phyloP scores from a whole-genome alignment of 2,888 invertebrate genomes.

The Vanessa cardui region DNA sequence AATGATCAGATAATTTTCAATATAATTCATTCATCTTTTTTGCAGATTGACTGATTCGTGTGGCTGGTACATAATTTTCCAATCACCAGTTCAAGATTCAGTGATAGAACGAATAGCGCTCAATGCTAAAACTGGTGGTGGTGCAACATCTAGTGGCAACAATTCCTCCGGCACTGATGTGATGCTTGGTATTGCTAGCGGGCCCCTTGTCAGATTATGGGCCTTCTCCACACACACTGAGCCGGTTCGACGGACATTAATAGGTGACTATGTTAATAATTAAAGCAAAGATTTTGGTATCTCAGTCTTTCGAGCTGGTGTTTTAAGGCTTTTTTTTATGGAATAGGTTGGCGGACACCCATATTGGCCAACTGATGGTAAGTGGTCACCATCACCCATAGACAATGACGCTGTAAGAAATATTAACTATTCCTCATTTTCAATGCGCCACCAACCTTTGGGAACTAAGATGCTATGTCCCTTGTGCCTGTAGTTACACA shows the following conservation, averaged over 20 bases:
- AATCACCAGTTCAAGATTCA: slow-evolving; percentile 94
- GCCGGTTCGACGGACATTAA: slow-evolving; percentile 73
- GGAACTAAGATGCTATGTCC: no score
- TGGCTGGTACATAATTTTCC: slow-evolving; percentile 98
- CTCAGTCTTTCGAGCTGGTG: no score
- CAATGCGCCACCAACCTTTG: no score
- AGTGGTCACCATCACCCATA: no score
- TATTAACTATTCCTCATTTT: no score
- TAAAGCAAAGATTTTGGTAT: no score
- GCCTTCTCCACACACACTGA: slow-evolving; percentile 79
- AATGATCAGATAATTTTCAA: no score
- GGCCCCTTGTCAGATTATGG: slow-evolving; percentile 74
- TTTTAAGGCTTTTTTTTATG: no score
- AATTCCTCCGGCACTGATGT: slow-evolving; percentile 71
- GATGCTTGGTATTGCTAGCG: slow-evolving; percentile 77
- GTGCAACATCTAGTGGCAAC: slow-evolving; percentile 64
- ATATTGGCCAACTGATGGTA: no score
- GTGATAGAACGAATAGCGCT: slow-evolving; percentile 96
- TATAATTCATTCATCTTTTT: slow-evolving; percentile 9
- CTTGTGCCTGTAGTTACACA: no score
- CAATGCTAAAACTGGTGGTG: slow-evolving; percentile 84
- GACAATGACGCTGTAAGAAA: no score
- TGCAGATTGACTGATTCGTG: slow-evolving; percentile 95
- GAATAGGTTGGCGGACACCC: no score
- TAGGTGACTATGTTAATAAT: slow-evolving; percentile 55